phyloP scores from a whole-genome alignment of 2,888 invertebrate genomes.

The Thalpophila matura region DNA sequence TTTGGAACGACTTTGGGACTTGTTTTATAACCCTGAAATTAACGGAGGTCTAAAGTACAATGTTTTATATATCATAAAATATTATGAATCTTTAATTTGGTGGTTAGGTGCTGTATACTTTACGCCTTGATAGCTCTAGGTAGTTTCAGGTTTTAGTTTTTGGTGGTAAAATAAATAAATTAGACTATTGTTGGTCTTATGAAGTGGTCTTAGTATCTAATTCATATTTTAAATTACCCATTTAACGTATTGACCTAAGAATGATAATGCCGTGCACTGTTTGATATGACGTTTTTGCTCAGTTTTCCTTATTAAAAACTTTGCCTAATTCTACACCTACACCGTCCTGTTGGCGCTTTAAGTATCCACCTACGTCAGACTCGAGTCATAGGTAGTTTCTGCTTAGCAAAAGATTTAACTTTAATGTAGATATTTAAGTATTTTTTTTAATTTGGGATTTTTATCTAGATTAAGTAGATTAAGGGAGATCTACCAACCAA shows the following conservation, averaged over 20 bases:
- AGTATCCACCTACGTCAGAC: too few species aligned
- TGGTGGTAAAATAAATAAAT: background rate
- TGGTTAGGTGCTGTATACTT: background rate
- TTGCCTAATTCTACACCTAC: too few species aligned
- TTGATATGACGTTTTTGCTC: background rate
- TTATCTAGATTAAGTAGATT: background rate
- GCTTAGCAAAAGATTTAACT: too few species aligned
- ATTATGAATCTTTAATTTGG: too few species aligned
- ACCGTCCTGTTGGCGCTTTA: too few species aligned
- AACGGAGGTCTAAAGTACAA: too few species aligned
- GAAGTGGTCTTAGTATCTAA: constrained; percentile 5
- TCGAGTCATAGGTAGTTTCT: too few species aligned
- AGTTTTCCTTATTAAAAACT: constrained; percentile 29
- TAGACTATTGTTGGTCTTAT: constrained; percentile 2
- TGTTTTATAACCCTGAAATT: constrained; percentile 33
- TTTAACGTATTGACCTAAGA: too few species aligned
- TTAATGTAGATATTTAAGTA: too few species aligned
- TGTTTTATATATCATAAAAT: too few species aligned
- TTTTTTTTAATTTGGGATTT: background rate
- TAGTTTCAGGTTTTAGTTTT: background rate
- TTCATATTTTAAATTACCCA: constrained; percentile 40
- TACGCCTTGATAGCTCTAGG: background rate
- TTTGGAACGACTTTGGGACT: constrained; percentile 25
- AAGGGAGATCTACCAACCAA: background rate
- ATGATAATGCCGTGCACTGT: too few species aligned